Percentiles rank a stretch among this genome's conserved stretches.
These are phyloP conservation scores for Homarus gammarus DNA, from an alignment of 2,888 invertebrate species.

Conservation along the genomic window DNA sequence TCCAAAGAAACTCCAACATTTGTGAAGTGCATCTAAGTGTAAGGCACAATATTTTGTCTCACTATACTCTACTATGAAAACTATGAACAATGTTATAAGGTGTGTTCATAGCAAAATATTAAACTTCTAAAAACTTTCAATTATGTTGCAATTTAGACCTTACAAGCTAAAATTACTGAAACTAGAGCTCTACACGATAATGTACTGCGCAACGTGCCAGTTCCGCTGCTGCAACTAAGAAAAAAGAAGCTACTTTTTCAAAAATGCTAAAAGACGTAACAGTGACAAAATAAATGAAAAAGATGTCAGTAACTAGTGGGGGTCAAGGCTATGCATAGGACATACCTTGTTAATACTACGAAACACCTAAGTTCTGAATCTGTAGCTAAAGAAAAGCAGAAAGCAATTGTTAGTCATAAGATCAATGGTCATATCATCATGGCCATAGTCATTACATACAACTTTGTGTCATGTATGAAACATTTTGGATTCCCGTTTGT, in stretches of 20 bases:
- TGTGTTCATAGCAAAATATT: slow-evolving; percentile 23
- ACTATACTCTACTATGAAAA: slow-evolving; percentile 43
- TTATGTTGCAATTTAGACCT: neutral
- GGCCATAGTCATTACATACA: slow-evolving; percentile 36
- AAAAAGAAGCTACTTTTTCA: slow-evolving; percentile 34
- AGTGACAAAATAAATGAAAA: slow-evolving; percentile 31
- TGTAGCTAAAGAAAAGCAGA: slow-evolving; percentile 64
- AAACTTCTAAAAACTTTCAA: slow-evolving; percentile 27
- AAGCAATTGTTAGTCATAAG: slow-evolving; percentile 50
- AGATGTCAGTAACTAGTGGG: slow-evolving; percentile 29
- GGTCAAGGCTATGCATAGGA: slow-evolving; percentile 42
- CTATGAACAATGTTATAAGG: slow-evolving; percentile 33
- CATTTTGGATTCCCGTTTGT: slow-evolving; percentile 49
- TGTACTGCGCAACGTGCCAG: slow-evolving; percentile 20
- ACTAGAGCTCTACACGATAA: slow-evolving; percentile 38
- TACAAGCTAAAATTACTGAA: slow-evolving; percentile 29
- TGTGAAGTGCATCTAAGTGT: slow-evolving; percentile 34
- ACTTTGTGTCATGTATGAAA: slow-evolving; percentile 36
- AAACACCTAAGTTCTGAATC: slow-evolving; percentile 62
- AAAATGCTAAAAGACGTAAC: slow-evolving; percentile 36
- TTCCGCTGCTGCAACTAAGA: slow-evolving; percentile 18
- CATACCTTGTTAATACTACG: slow-evolving; percentile 56
- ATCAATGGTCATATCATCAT: slow-evolving; percentile 42
- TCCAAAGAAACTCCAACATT: slow-evolving; percentile 43
- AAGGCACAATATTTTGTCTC: slow-evolving; percentile 26